Conservation (phyloP, 2,113 vertebrate genomes). For the Lampris incognitus region DNA sequence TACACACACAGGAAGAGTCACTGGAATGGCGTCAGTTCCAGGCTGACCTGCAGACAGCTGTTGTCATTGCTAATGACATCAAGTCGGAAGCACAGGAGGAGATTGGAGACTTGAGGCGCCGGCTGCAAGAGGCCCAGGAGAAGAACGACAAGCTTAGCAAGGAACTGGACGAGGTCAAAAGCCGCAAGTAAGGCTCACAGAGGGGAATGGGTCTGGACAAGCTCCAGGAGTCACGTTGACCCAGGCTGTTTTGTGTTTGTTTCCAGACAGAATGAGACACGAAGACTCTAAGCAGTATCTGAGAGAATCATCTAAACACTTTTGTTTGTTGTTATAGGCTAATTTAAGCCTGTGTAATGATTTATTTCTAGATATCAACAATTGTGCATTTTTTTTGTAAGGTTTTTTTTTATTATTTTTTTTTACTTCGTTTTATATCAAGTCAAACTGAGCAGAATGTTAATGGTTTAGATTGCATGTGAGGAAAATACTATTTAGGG, state of each 20-base stretch:
- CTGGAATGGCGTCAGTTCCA: slow-evolving; percentile 98
- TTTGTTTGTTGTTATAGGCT: too few relatives aligned
- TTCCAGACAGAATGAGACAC: slow-evolving; percentile 23
- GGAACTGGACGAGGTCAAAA: slow-evolving; percentile 93
- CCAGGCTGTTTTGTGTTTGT: slow-evolving; percentile 8
- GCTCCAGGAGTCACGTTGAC: slow-evolving; percentile 11
- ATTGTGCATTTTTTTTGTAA: too few relatives aligned
- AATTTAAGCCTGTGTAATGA: too few relatives aligned
- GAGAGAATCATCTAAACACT: too few relatives aligned
- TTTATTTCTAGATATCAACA: too few relatives aligned
- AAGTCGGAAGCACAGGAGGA: slow-evolving; percentile 97
- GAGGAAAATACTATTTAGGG: too few relatives aligned
- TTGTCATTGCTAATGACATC: slow-evolving; percentile 97
- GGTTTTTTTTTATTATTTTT: too few relatives aligned
- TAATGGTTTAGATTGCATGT: too few relatives aligned
- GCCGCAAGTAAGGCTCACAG: slow-evolving; percentile 88
- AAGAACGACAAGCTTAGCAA: slow-evolving; percentile 95
- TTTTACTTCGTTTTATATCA: too few relatives aligned
- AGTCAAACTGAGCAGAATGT: too few relatives aligned
- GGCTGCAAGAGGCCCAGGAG: slow-evolving; percentile 90
- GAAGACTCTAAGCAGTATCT: background rate
- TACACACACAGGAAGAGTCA: slow-evolving; percentile 88
- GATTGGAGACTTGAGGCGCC: slow-evolving; percentile 92
- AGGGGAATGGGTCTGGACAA: background rate
- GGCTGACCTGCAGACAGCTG: slow-evolving; percentile 94